Evolutionary conservation across 2,113 vertebrate species (phyloP).

Genomic region (Puntigrus tetrazona): DNA sequence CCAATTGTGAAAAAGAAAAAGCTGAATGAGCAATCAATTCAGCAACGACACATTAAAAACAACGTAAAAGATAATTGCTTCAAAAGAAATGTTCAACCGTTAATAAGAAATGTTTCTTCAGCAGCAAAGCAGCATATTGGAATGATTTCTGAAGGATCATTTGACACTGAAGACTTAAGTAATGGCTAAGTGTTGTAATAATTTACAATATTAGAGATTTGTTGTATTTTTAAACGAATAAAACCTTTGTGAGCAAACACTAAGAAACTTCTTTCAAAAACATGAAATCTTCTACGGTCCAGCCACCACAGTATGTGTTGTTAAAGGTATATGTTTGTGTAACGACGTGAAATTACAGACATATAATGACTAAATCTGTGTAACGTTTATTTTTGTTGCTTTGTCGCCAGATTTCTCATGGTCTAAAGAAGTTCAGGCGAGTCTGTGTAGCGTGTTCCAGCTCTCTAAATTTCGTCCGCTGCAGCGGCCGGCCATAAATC

Average conservation of each 20-base stretch:
- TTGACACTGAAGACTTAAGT: not conserved
- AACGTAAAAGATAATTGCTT: not conserved
- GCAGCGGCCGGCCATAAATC: constrained; percentile 90
- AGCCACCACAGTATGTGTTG: not conserved
- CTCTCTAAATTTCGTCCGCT: constrained; percentile 84
- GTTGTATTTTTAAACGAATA: too few species aligned
- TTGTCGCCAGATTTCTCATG: constrained; percentile 85
- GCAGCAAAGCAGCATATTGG: too few species aligned
- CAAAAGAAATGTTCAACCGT: too few species aligned
- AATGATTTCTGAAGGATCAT: not conserved
- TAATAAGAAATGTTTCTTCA: too few species aligned
- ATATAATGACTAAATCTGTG: not conserved
- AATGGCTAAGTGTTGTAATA: too few species aligned
- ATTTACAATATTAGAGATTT: too few species aligned
- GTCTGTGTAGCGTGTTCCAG: constrained; percentile 79
- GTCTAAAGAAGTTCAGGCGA: constrained; percentile 79
- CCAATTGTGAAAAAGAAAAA: not conserved
- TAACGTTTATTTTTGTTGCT: not conserved
- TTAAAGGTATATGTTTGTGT: not conserved
- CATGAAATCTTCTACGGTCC: too few species aligned
- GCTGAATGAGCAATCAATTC: not conserved
- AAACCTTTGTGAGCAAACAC: too few species aligned
- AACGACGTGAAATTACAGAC: not conserved
- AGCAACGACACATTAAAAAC: too few species aligned
- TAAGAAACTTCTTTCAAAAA: too few species aligned